These are phyloP conservation scores for Gila robusta DNA, from an alignment of 2,797 vertebrate genomes.

Conservation along the genomic window DNA sequence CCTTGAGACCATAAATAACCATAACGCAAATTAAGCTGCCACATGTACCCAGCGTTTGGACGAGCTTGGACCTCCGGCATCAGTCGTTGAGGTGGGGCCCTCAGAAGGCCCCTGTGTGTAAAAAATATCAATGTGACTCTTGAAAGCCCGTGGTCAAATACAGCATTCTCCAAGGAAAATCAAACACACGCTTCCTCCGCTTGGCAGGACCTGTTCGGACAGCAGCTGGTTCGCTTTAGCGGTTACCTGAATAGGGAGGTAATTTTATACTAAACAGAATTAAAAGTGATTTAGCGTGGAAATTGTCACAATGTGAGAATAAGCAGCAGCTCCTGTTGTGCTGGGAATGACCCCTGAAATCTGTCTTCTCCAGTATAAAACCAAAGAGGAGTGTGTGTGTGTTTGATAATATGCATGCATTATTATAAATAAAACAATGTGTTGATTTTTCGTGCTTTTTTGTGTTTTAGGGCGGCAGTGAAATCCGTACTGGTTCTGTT, in stretches of 20 bases:
- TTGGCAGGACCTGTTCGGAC: constrained; percentile 55
- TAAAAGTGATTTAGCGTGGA: constrained; percentile 79
- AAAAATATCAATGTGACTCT: constrained; percentile 76
- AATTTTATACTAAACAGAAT: constrained; percentile 84
- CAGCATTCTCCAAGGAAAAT: constrained; percentile 69
- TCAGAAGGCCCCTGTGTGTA: constrained; percentile 75
- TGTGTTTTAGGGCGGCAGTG: constrained; percentile 77
- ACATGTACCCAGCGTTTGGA: constrained; percentile 11
- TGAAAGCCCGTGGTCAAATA: constrained; percentile 74
- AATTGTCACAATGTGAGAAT: constrained; percentile 79
- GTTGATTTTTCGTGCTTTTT: constrained; percentile 43
- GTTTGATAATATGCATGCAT: constrained; percentile 13
- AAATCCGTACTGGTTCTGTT: constrained; percentile 83
- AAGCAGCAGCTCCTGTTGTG: constrained; percentile 72
- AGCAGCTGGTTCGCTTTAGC: constrained; percentile 83
- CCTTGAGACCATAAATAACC: constrained; percentile 51
- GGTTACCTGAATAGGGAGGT: constrained; percentile 79
- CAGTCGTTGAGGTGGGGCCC: constrained; percentile 48
- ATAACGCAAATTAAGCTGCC: constrained; percentile 51
- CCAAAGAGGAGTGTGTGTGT: background rate
- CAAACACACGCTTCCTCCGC: constrained; percentile 73
- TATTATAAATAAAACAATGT: constrained; percentile 11
- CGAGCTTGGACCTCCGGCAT: constrained; percentile 50
- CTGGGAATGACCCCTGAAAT: constrained; percentile 66
- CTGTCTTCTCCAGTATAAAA: constrained; percentile 6